phyloP scores from a whole-genome alignment of 2,113 vertebrate species.

The Litocranius walleri region DNA sequence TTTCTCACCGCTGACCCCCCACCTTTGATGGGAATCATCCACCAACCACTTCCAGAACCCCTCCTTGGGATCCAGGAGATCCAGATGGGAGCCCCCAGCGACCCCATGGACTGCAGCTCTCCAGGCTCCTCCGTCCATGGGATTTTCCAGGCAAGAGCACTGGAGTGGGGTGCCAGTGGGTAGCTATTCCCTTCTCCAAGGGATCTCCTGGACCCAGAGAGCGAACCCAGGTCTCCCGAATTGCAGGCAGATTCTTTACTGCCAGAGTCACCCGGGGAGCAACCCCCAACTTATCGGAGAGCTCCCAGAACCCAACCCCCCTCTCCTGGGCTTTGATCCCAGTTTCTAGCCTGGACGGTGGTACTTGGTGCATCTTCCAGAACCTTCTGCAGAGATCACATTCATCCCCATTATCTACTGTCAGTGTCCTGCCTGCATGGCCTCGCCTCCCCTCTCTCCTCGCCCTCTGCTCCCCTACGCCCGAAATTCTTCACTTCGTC shows the following conservation, averaged over 20 bases:
- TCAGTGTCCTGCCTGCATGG: not conserved
- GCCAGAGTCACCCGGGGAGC: not conserved
- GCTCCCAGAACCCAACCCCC: not conserved
- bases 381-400: not conserved
- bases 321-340: not conserved
- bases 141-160: not conserved
- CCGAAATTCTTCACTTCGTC: not conserved
- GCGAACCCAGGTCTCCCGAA: accelerated
- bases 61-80: not conserved
- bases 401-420: not conserved
- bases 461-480: not conserved
- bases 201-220: not conserved
- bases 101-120: not conserved
- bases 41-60: not conserved
- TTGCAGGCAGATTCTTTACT: not conserved
- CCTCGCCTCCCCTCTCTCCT: not conserved
- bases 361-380: not conserved
- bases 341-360: not conserved
- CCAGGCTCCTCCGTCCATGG: not conserved
- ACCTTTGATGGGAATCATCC: not conserved
- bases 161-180: not conserved
- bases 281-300: not conserved
- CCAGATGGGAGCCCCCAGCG: accelerated
- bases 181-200: not conserved
- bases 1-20: not conserved